Conservation (phyloP, 2,888 invertebrate genomes). For the Brachypalpus laphriformis region DNA sequence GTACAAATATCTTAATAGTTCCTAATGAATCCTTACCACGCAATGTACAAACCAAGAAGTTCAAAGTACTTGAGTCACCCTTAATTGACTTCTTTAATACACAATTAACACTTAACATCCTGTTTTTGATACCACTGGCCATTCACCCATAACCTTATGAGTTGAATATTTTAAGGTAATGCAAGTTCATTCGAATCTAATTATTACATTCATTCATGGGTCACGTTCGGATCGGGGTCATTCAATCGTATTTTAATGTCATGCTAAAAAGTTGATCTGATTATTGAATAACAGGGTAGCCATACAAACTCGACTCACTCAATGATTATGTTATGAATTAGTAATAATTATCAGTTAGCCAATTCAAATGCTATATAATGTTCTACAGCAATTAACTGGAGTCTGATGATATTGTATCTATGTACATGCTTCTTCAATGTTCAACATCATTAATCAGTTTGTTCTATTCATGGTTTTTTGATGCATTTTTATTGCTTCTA, state of each 20-base stretch:
- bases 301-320: background rate
- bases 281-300: conserved; percentile 46
- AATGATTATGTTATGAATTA: background rate
- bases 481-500: background rate
- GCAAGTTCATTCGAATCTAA: background rate
- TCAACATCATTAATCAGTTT: background rate
- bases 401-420: background rate
- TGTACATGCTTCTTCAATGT: background rate
- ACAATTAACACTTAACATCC: background rate
- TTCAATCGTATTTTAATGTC: conserved; percentile 1
- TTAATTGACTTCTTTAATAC: background rate
- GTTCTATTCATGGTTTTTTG: background rate
- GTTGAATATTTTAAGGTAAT: background rate
- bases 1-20: no score
- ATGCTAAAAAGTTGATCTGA: conserved; percentile 27
- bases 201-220: conserved; percentile 13
- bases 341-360: conserved; percentile 19
- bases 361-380: background rate
- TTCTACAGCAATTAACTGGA: background rate
- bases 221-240: background rate
- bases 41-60: background rate
- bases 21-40: background rate
- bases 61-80: background rate
- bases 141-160: conserved; percentile 7
- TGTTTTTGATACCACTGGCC: background rate